A percentile compares a stretch with the other conserved stretches of the same genome.
Conservation (phyloP, 2,113 vertebrate genomes). For the Xenus cinereus region DNA sequence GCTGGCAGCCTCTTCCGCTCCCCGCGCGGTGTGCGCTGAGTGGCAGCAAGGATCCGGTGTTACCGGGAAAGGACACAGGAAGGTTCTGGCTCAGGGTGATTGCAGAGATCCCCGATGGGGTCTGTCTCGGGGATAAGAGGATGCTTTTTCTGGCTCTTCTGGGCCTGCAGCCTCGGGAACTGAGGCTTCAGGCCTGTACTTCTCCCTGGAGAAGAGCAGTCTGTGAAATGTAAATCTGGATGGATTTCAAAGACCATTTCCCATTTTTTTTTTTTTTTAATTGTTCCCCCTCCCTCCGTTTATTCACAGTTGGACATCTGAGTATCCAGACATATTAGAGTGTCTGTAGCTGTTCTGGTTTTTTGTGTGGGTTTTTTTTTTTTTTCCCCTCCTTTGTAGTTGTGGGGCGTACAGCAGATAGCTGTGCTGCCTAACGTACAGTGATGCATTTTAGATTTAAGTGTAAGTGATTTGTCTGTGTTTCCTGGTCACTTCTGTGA, state of each 20-base stretch:
- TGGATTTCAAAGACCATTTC: rapidly evolving
- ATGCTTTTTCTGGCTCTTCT: rapidly evolving
- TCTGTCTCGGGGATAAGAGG: rapidly evolving
- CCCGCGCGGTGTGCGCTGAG: neutral
- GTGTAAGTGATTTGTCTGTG: neutral
- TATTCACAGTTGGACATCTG: neutral
- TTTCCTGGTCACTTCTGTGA: neutral
- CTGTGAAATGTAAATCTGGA: neutral
- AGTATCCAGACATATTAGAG: rapidly evolving
- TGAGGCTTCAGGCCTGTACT: neutral
- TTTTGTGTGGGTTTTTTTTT: too few species aligned
- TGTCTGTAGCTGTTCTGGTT: neutral
- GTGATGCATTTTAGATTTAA: neutral
- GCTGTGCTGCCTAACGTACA: neutral
- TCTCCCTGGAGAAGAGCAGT: rapidly evolving
- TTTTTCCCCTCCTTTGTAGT: rapidly evolving
- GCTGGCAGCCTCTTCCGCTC: neutral
- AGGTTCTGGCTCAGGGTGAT: neutral
- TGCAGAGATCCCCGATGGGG: rapidly evolving
- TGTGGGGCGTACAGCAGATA: rapidly evolving
- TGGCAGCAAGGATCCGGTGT: neutral
- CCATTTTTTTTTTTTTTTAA: too few species aligned
- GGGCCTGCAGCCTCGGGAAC: neutral
- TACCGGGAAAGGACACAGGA: neutral
- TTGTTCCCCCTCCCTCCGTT: rapidly evolving